Base-by-base conservation (phyloP, 2,797 vertebrate species). In the Telmatherina bonti region DNA sequence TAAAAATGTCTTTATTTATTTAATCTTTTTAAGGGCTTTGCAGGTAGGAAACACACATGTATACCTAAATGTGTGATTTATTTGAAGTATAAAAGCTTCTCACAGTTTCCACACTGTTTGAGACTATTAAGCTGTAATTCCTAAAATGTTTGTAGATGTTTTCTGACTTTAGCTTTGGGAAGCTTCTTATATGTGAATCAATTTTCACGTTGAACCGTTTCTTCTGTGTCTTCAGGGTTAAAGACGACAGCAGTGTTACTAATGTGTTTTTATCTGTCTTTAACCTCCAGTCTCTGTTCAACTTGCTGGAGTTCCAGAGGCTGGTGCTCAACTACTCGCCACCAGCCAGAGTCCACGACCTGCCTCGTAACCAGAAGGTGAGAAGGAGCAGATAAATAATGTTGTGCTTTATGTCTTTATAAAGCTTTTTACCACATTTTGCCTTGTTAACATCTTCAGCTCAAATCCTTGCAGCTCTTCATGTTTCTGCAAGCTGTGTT, bases 341-440 rank as follows among this genome's bases (percentile, higher is more conserved):
- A 30, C 97, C 96, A 20, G 93, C 95, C 85, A 93, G 94, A 83
- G 94, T 95, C 82, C 96, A 97, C 74, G 97, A 99, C 85, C 94
- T 97, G 82, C 97, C 97, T 27, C 95, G 96, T 84, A 99, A 99
- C 92, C 97, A 97, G 93, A 99, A 99, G 96, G 98, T 98, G 92
- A 93, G 92, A 72, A 47, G 33, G 15, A 2, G 38, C 27, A 56
- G 27, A 7, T 2, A 74, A 66, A 15, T n/a, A 13, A 36, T 29
- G 30, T 24, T 20, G 8, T 0, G 57, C 45, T 47, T 18, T 24
- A 24, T 24, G 15, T 62, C 15, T n/a, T n/a, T 62, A 41, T 7
- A 18, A 67, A 31, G 27, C 54, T 60, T 73, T 58, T 52, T 52
- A 33, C 11, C 67, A 58, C 15, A 24, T 41, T 51, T 0, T 9